Evolutionary conservation across 64 coral and sea anemone genomes (phyloP), one percentile per base, ranked within the genome.

Genomic region (Dendrophyllia cribrosa): DNA sequence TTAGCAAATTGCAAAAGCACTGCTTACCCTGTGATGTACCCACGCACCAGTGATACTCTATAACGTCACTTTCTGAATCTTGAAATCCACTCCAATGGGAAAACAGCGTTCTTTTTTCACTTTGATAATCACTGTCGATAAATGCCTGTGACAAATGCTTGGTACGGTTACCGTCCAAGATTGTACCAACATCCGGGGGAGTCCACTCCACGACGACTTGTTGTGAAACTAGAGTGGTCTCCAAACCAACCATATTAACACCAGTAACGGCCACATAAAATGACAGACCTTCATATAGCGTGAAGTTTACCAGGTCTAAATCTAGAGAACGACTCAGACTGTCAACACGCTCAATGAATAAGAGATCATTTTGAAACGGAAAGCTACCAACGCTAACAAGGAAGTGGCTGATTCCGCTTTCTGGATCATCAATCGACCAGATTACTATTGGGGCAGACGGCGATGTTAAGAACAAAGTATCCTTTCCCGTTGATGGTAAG

Each of bases 21-120:
- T 87, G 7, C 47, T 91, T 90, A 93, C 95, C 91, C 74, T 96
- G 91, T 13, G 64, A 61, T 71, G 56, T 86, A 9, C 95, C 95
- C 23, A 96, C 46, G 48, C 95, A 96, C 95, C 95, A 96, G 0
- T 75, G 51, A 79, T 96, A 96, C 55, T 96, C 95, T 0, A 93
- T 75, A 46, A 96, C 53, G 22, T 77, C 58, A 65, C 95, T 96
- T 75, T 96, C 91, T 50, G 69, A 62, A 75, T 96, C 95, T 80
- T 59, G 58, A 85, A 93, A 87, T 66, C 91, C 87, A 20, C 14
- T 74, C 95, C 95, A 96, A 52, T 90, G 81, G 0, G 91, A 87
- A 48, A 72, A 74, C 47, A 96, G 10, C n/a, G 58, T 34, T 20
- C 14, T 52, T 20, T 34, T 75, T 20, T 85, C 48, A 20, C 73